These are phyloP conservation scores for Stegodyphus dumicola DNA, from an alignment of 1,140 invertebrate genomes.

Conservation along the genomic window DNA sequence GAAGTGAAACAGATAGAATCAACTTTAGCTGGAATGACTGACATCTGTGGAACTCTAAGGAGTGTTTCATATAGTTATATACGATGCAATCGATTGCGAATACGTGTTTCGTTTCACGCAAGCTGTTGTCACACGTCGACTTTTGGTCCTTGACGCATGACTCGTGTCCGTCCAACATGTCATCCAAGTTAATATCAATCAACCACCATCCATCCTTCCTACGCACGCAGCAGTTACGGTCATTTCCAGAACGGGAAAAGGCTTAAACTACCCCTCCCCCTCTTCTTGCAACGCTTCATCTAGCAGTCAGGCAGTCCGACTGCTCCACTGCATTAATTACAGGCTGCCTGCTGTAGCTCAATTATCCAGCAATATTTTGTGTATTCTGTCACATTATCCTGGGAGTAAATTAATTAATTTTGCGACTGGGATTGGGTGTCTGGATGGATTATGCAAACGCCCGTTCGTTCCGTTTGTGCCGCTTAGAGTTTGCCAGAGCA, in stretches of 20 bases:
- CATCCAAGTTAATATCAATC: constrained; percentile 5
- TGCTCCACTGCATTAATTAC: constrained; percentile 33
- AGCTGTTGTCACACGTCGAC: background rate
- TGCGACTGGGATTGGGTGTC: constrained; percentile 11
- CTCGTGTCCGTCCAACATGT: background rate
- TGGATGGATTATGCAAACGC: constrained; percentile 35
- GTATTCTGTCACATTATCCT: constrained; percentile 51
- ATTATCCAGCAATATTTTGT: constrained; percentile 53
- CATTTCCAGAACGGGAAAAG: background rate
- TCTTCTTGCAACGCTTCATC: background rate
- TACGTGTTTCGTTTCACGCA: background rate
- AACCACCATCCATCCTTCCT: background rate
- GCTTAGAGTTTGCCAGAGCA: background rate
- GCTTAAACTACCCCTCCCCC: background rate
- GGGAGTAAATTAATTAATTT: constrained; percentile 41
- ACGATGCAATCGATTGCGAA: no score
- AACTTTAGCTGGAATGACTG: no score
- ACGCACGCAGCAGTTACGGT: background rate
- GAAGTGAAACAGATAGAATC: no score
- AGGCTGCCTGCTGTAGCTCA: constrained; percentile 39
- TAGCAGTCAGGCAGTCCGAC: background rate
- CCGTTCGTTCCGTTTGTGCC: constrained; percentile 2
- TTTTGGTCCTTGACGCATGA: background rate
- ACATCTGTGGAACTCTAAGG: no score
- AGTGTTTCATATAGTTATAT: no score